Evolutionary conservation across 1,140 invertebrate genomes (phyloP), one percentile per base, ranked within the genome.

Genomic region (Drosophila funebris): DNA sequence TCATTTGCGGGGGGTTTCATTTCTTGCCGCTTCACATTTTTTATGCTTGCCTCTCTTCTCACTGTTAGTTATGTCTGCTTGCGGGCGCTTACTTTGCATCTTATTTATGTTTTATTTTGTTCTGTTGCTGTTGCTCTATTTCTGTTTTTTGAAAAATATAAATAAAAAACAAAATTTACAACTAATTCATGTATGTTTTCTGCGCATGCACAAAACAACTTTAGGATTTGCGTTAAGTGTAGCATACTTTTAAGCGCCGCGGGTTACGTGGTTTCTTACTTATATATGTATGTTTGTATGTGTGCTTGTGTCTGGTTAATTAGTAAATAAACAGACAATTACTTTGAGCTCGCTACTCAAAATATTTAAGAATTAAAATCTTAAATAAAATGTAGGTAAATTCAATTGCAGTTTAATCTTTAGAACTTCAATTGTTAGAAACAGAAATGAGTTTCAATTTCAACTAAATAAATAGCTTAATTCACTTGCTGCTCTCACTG

Each of bases 41-140:
- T 71, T 80, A 72, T 74, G 31, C 37, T 54, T 74, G 71, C 81
- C 80, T 69, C n/a, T 79, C 80, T 79, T 83, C 76, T 84, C 81
- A 85, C 69, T 81, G 77, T 87, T 85, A 87, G 81, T 87, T 85
- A 87, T 87, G 74, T 85, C 78, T 81, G 81, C 73, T 81, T 71
- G 81, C 83, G 78, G 82, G 79, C 75, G 74, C 33, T 71, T 77
- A 74, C 82, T 77, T 81, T 85, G 57, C 66, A 69, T 63, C 74
- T 87, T 85, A 87, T 85, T 87, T 85, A 87, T 74, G 77, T 71
- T 77, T 71, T 74, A 2, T 13, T 14, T 13, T 85, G n/a, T n/a
- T n/a, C n/a, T n/a, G n/a, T n/a, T n/a, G n/a, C 80, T 76, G 62
- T 33, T 79, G 36, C 76, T 74, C 78, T 57, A 70, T 67, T 75